phyloP scores from a whole-genome alignment of 2,113 vertebrate species.

The Alexandromys fortis region DNA sequence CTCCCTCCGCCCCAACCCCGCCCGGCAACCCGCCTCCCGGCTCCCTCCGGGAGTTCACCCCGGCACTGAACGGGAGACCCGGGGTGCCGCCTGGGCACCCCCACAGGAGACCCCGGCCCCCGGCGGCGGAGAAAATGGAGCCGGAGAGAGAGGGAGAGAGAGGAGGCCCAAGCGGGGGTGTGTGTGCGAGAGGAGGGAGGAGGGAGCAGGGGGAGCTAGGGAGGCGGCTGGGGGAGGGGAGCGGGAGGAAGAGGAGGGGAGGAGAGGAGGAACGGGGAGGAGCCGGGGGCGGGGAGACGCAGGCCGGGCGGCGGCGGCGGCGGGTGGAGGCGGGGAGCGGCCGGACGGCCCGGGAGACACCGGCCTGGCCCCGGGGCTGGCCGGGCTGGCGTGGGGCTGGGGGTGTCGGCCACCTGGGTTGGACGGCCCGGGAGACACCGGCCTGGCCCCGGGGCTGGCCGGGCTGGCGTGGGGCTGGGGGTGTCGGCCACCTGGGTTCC shows the following conservation, averaged over 20 bases:
- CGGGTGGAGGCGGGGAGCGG: slow-evolving; percentile 55
- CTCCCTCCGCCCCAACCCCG: slow-evolving; percentile 67
- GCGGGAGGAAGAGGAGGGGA: slow-evolving; percentile 59
- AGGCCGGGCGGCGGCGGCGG: slow-evolving; percentile 52
- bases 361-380: background rate
- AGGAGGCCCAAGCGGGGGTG: slow-evolving; percentile 78
- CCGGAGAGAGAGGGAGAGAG: slow-evolving; percentile 76
- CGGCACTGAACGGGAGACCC: slow-evolving; percentile 57
- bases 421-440: background rate
- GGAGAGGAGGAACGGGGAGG: slow-evolving; percentile 72
- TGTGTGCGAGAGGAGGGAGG: slow-evolving; percentile 66
- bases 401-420: background rate
- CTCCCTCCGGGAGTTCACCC: slow-evolving; percentile 72
- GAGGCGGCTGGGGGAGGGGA: background rate
- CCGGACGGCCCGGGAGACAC: background rate
- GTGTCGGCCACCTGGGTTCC: background rate
- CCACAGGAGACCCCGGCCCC: slow-evolving; percentile 80
- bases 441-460: background rate
- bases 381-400: background rate
- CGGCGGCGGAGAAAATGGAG: slow-evolving; percentile 81
- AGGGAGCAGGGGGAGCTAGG: slow-evolving; percentile 33
- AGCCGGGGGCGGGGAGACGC: slow-evolving; percentile 71
- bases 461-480: background rate
- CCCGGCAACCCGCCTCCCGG: slow-evolving; percentile 24
- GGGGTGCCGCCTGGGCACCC: slow-evolving; percentile 68